Conservation (phyloP, 2,113 vertebrate genomes). For the Coreoperca whiteheadi region DNA sequence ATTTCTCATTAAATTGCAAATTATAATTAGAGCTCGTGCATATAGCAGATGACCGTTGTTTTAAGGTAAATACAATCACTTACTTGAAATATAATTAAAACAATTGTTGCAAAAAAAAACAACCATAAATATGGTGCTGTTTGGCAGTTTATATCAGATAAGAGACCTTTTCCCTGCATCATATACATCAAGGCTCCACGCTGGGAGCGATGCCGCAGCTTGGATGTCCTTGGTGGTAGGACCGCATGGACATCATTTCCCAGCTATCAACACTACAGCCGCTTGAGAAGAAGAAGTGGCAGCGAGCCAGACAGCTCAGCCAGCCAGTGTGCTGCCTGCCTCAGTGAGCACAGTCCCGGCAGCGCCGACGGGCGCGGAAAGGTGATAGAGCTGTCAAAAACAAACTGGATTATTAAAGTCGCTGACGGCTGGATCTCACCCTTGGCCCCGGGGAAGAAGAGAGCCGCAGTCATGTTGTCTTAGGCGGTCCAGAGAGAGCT, state of each 20-base stretch:
- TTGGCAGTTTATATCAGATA: background rate
- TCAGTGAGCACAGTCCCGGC: slow-evolving; percentile 46
- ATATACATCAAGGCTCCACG: background rate
- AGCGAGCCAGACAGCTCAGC: slow-evolving; percentile 49
- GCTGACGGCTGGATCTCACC: slow-evolving; percentile 45
- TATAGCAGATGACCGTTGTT: accelerated
- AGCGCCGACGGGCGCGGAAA: slow-evolving; percentile 43
- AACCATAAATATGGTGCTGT: background rate
- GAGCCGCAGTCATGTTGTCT: slow-evolving; percentile 57
- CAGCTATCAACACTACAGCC: slow-evolving; percentile 68
- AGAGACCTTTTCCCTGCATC: background rate
- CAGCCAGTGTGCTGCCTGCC: slow-evolving; percentile 43
- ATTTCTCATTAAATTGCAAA: background rate
- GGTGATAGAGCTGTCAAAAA: slow-evolving; percentile 55
- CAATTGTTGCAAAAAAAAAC: background rate
- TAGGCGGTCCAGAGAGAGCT: slow-evolving; percentile 39
- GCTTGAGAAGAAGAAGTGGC: slow-evolving; percentile 61
- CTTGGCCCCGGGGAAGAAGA: slow-evolving; percentile 39
- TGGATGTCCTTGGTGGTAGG: background rate
- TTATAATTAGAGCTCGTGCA: background rate
- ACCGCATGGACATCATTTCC: slow-evolving; percentile 76
- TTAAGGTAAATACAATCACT: background rate
- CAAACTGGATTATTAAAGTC: slow-evolving; percentile 31
- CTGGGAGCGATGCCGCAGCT: slow-evolving; percentile 21
- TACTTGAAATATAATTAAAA: background rate